Conservation (phyloP, 2,797 vertebrate genomes). For the Acanthis flammea region DNA sequence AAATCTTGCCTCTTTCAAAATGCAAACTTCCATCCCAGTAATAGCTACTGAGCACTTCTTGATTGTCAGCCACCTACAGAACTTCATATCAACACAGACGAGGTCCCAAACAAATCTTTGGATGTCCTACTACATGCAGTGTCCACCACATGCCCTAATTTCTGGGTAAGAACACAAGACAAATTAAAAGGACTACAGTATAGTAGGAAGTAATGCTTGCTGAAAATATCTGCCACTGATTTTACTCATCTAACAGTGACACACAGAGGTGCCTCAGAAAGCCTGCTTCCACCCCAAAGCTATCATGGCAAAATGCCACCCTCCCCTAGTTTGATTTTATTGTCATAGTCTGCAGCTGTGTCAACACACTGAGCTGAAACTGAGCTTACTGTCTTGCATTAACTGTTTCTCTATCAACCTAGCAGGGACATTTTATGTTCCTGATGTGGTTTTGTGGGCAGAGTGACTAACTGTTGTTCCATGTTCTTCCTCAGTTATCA, state of each 20-base stretch:
- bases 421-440: background rate
- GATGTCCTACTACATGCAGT: background rate
- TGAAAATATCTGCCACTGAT: background rate
- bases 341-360: background rate
- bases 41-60: background rate
- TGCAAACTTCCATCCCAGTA: background rate
- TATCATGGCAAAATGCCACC: background rate
- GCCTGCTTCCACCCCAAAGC: background rate
- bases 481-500: background rate
- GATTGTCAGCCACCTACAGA: background rate
- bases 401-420: background rate
- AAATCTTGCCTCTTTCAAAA: background rate
- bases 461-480: background rate
- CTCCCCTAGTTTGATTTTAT: background rate
- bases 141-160: background rate
- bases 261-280: background rate
- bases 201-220: background rate
- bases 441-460: background rate
- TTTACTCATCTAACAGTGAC: background rate
- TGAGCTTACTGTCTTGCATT: accelerated
- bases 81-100: background rate
- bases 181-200: background rate
- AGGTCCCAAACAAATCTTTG: background rate
- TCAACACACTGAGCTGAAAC: background rate
- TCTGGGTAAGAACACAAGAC: background rate